A percentile compares a stretch with the other conserved stretches of the same genome.
These are phyloP conservation scores for Odontamblyopus lacepedii DNA, from an alignment of 2,797 vertebrate genomes.

Conservation along the genomic window DNA sequence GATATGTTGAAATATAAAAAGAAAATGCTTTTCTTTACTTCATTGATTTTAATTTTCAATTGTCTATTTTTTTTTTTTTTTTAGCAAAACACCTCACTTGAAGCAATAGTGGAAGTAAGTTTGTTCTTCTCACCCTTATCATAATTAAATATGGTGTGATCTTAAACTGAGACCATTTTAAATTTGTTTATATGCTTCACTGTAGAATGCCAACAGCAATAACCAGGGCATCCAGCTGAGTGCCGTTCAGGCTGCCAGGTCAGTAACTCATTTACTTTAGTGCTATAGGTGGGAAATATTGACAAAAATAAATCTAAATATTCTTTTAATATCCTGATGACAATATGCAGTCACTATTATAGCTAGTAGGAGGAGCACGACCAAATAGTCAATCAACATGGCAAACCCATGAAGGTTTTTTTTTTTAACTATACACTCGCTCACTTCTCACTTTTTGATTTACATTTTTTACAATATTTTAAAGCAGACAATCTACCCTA, in stretches of 20 bases:
- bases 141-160: background rate
- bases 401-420: too few species aligned
- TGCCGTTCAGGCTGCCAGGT: constrained; percentile 98
- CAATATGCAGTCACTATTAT: too few species aligned
- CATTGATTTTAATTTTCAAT: background rate
- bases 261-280: constrained; percentile 33
- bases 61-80: constrained; percentile 20
- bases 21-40: background rate
- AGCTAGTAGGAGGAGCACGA: too few species aligned
- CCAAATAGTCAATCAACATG: too few species aligned
- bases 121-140: background rate
- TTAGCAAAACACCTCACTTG: constrained; percentile 98
- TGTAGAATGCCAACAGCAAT: constrained; percentile 97
- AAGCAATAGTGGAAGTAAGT: constrained; percentile 98
- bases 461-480: too few species aligned
- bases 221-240: constrained; percentile 98
- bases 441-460: too few species aligned
- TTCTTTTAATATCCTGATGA: too few species aligned
- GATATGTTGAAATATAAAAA: background rate
- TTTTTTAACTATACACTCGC: too few species aligned
- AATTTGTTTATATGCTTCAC: constrained; percentile 13
- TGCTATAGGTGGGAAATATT: too few species aligned
- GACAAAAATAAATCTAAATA: too few species aligned
- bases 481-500: too few species aligned
- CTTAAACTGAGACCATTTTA: background rate